These are phyloP conservation scores for Dolomedes plantarius DNA, from an alignment of 2,888 invertebrate species.

Conservation along the genomic window DNA sequence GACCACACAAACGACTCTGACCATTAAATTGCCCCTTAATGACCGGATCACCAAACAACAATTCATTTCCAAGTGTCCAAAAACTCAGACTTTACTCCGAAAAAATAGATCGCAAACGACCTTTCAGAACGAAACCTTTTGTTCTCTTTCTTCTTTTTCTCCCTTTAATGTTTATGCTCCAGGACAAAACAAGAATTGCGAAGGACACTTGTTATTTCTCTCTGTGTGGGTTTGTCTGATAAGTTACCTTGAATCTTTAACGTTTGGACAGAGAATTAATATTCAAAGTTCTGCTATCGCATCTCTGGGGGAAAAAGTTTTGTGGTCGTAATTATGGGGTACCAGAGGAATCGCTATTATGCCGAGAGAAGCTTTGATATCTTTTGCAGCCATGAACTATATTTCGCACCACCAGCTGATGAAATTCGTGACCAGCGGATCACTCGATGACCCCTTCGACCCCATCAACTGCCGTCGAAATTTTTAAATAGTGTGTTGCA, in stretches of 20 bases:
- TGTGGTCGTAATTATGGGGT: slow-evolving; percentile 51
- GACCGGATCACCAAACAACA: neutral
- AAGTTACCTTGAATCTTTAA: neutral
- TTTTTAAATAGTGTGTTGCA: slow-evolving; percentile 1
- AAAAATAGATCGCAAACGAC: neutral
- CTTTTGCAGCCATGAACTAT: slow-evolving; percentile 55
- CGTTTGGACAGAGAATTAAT: slow-evolving; percentile 41
- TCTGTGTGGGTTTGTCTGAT: neutral
- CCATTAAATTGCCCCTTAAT: neutral
- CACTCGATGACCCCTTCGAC: slow-evolving; percentile 5
- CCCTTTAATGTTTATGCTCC: neutral
- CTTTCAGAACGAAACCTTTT: neutral
- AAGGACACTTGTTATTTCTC: neutral
- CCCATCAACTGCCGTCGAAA: slow-evolving; percentile 25
- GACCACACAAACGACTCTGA: neutral
- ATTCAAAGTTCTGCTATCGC: slow-evolving; percentile 58
- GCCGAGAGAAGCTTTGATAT: slow-evolving; percentile 21
- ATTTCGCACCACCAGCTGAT: slow-evolving; percentile 27
- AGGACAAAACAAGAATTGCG: neutral
- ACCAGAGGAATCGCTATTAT: slow-evolving; percentile 26
- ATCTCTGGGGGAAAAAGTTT: slow-evolving; percentile 32
- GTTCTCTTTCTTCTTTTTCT: neutral
- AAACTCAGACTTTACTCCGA: neutral
- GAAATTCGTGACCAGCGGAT: slow-evolving; percentile 48
- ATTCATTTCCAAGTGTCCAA: neutral